phyloP scores from a whole-genome alignment of 2,113 vertebrate species.

The Vulpes vulpes region DNA sequence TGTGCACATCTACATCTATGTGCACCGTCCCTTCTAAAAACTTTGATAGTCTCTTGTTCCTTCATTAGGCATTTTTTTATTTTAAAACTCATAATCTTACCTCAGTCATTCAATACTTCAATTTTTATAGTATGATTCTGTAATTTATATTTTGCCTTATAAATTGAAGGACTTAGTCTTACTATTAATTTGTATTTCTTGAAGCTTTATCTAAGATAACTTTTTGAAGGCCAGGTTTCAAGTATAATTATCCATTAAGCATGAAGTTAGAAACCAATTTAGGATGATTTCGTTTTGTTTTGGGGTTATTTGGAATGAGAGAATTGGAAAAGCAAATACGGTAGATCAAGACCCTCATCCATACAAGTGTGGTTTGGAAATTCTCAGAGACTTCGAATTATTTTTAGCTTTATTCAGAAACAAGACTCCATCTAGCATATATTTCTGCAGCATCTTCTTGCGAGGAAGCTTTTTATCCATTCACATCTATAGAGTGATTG shows the following conservation, averaged over 20 bases:
- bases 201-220: background rate
- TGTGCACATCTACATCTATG: background rate
- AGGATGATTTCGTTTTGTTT: background rate
- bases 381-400: background rate
- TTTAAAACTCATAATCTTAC: background rate
- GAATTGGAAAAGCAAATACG: background rate
- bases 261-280: slow-evolving; percentile 17
- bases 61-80: background rate
- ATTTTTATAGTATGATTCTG: background rate
- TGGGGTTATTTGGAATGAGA: background rate
- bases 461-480: background rate
- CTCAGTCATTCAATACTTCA: background rate
- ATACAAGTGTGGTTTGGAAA: background rate
- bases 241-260: background rate
- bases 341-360: background rate
- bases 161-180: background rate
- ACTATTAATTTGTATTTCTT: background rate
- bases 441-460: background rate
- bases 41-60: background rate
- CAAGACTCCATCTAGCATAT: background rate
- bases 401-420: background rate
- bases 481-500: too few relatives aligned
- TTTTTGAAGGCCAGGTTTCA: background rate
- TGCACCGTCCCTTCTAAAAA: background rate
- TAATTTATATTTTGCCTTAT: background rate